Evolutionary conservation across 2,888 invertebrate species (phyloP), one percentile per base, ranked within the genome.

Genomic region (Calliphora vomitoria): DNA sequence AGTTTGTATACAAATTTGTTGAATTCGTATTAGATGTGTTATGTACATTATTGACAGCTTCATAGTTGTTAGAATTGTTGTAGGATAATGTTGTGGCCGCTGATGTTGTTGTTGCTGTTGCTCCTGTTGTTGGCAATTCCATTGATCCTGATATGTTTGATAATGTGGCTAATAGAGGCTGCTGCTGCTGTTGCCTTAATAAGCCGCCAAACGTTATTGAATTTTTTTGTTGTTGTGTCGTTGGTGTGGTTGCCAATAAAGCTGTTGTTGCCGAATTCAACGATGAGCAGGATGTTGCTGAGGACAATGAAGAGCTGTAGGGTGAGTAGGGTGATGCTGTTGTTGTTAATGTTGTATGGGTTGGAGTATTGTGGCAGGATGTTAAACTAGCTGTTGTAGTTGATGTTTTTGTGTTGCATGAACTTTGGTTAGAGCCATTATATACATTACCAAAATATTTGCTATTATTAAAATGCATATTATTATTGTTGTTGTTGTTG

Each of bases 31-130:
- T 71, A 62, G 84, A 66, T 13, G 58, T 41, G 71, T 64, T 58
- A 53, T 78, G 68, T 71, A 72, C 75, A 88, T 88, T 85, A 83
- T 87, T 87, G 75, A 62, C 81, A 53, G 71, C 62, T n/a, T 86
- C 85, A 84, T 81, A 82, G 53, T 60, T 69, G 62, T 8, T 82
- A 25, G 68, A 55, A 25, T 66, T 62, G 47, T 58, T 60, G 79
- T 18, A 58, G 3, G 80, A 85, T 74, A 78, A 74, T 50, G 58
- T 20, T 53, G 44, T 44, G 4, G 44, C 44, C 44, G 13, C 44
- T 4, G 60, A 53, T 58, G 83, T 5, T 50, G 72, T 13, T n/a
- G 64, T 5, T 47, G 75, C 11, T 15, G 74, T 1, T 58, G 50
- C 11, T 78, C 66, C 41, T 80, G 20, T 20, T 74, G 55, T 35